Percentiles rank a stretch among this genome's conserved stretches.
These are phyloP conservation scores for Lepus townsendii DNA, from an alignment of 2,797 vertebrate species.

Conservation along the genomic window DNA sequence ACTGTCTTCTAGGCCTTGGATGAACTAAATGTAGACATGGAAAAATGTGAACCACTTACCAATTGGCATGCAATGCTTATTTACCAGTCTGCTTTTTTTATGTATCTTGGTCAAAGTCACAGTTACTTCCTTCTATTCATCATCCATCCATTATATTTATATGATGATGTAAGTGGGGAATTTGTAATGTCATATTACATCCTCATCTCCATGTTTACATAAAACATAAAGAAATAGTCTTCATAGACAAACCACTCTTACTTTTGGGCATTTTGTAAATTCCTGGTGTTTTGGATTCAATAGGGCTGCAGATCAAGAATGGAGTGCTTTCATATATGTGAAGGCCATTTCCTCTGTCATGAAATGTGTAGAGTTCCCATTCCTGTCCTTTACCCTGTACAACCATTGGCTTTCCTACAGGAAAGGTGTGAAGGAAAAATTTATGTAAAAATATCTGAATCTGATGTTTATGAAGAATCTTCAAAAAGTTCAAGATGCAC, in stretches of 20 bases:
- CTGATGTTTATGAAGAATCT: neutral
- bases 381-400: fast-evolving
- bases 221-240: neutral
- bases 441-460: neutral
- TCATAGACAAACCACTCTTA: neutral
- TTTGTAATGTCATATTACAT: neutral
- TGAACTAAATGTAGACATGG: neutral
- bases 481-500: no score
- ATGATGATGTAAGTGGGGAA: neutral
- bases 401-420: neutral
- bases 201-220: neutral
- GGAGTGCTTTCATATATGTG: neutral
- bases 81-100: neutral
- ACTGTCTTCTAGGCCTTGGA: neutral
- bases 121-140: neutral
- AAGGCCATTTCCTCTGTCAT: neutral
- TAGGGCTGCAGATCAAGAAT: neutral
- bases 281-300: neutral
- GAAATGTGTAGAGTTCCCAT: neutral
- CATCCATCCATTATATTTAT: neutral
- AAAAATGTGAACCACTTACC: neutral
- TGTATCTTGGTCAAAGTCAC: neutral
- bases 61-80: neutral
- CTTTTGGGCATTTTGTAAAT: neutral
- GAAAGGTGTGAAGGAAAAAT: neutral